These are phyloP conservation scores for Polydrusus tereticollis DNA, from an alignment of 2,888 invertebrate genomes.

Conservation along the genomic window DNA sequence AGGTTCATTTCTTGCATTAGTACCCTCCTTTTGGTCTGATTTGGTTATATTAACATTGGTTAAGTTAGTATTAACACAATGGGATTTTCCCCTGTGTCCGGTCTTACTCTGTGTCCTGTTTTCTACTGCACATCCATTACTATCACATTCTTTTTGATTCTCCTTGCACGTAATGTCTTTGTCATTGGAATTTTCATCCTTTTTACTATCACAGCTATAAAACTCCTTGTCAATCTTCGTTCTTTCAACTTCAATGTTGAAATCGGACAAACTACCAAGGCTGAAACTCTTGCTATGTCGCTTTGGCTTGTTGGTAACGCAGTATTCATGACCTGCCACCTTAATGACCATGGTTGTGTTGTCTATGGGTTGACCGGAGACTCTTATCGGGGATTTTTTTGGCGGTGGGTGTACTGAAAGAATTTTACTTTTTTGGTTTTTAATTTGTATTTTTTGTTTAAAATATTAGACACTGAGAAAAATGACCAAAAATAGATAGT, in stretches of 20 bases:
- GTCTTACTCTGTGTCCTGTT: slow-evolving; percentile 24
- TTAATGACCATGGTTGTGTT: slow-evolving; percentile 66
- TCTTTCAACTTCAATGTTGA: slow-evolving; percentile 61
- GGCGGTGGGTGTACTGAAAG: slow-evolving; percentile 50
- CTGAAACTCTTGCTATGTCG: slow-evolving; percentile 64
- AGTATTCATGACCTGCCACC: slow-evolving; percentile 67
- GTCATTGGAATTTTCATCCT: slow-evolving; percentile 40
- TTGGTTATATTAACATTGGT: slow-evolving; percentile 17
- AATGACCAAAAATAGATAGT: background rate
- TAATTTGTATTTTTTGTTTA: slow-evolving; percentile 11
- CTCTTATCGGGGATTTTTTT: slow-evolving; percentile 59
- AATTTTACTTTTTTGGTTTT: slow-evolving; percentile 34
- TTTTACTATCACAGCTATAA: slow-evolving; percentile 50
- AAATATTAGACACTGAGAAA: background rate
- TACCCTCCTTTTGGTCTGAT: background rate
- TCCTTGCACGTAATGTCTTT: slow-evolving; percentile 21
- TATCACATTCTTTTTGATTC: slow-evolving; percentile 42
- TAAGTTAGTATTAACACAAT: slow-evolving; percentile 13
- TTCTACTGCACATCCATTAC: slow-evolving; percentile 31
- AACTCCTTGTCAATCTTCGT: slow-evolving; percentile 59
- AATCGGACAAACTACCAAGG: slow-evolving; percentile 65
- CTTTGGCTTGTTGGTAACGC: slow-evolving; percentile 64
- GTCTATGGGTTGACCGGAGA: slow-evolving; percentile 61
- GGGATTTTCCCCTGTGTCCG: background rate
- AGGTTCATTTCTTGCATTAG: background rate